Conservation (phyloP, 2,113 vertebrate genomes). For the Macrotus californicus region DNA sequence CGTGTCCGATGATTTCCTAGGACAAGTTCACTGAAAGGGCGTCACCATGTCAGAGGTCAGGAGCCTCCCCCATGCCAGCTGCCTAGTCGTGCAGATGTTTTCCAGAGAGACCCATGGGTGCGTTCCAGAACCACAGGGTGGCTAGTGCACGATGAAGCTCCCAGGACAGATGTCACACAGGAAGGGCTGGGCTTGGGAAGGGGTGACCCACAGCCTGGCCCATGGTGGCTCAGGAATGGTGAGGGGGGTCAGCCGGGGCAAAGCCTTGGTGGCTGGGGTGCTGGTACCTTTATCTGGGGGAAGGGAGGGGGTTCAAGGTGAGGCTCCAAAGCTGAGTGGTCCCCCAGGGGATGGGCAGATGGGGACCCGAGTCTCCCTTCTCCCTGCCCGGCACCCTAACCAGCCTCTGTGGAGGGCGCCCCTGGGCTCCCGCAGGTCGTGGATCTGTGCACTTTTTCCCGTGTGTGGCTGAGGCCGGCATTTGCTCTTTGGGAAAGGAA, state of each 20-base stretch:
- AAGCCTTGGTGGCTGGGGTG: not conserved
- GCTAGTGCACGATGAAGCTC: no score
- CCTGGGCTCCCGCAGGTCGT: accelerated
- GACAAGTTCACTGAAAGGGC: not conserved
- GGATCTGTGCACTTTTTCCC: no score
- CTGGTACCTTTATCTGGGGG: not conserved
- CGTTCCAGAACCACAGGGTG: not conserved
- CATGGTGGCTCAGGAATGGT: not conserved
- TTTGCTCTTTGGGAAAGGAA: not conserved
- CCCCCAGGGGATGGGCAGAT: not conserved
- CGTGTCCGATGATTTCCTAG: not conserved
- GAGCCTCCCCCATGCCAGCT: accelerated
- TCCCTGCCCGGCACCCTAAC: not conserved
- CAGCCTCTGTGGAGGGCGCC: not conserved
- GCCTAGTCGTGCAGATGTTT: not conserved
- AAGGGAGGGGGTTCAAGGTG: not conserved
- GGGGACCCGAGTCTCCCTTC: accelerated
- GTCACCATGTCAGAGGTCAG: not conserved
- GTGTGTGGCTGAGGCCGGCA: no score
- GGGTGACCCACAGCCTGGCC: accelerated
- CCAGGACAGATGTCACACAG: no score
- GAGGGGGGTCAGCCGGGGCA: accelerated
- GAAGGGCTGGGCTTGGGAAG: not conserved
- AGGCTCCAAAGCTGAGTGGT: not conserved
- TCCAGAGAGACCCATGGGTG: not conserved